These are phyloP conservation scores for Etia nguti DNA, from an alignment of 2,113 vertebrate genomes.

Conservation along the genomic window DNA sequence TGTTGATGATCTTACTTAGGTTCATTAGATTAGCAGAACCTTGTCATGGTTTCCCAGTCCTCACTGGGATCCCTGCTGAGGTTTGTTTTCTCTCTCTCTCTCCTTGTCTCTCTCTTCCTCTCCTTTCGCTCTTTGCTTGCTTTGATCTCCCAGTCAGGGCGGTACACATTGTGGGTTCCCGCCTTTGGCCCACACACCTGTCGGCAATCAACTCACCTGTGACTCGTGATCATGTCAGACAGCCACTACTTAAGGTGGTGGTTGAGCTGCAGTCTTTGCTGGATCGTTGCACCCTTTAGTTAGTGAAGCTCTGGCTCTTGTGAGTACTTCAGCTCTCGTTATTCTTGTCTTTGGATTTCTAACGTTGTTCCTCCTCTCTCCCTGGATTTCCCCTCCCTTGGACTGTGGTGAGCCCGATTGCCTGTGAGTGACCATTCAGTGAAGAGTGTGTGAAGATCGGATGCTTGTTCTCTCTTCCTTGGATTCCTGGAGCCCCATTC, in stretches of 20 bases:
- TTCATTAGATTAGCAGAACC: not conserved
- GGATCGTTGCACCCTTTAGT: accelerated
- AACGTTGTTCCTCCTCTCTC: not conserved
- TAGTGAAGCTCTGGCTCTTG: not conserved
- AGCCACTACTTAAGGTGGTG: not conserved
- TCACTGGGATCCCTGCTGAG: not conserved
- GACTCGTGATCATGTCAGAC: not conserved
- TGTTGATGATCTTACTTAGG: not conserved
- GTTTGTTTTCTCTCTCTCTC: not conserved
- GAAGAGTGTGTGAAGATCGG: not conserved
- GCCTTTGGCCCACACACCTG: not conserved
- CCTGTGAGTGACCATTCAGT: not conserved
- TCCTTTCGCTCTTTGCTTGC: not conserved
- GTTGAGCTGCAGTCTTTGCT: not conserved
- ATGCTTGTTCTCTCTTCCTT: not conserved
- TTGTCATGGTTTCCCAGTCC: not conserved
- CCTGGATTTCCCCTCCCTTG: not conserved
- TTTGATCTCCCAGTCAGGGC: not conserved
- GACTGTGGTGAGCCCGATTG: not conserved
- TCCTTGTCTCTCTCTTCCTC: not conserved
- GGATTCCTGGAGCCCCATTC: not conserved
- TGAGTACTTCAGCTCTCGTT: not conserved
- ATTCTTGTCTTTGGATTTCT: not conserved
- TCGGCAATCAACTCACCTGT: not conserved
- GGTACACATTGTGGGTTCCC: not conserved